Evolutionary conservation across 2,888 invertebrate species (phyloP), one percentile per base, ranked within the genome.

Genomic region (Tenthredo livida): DNA sequence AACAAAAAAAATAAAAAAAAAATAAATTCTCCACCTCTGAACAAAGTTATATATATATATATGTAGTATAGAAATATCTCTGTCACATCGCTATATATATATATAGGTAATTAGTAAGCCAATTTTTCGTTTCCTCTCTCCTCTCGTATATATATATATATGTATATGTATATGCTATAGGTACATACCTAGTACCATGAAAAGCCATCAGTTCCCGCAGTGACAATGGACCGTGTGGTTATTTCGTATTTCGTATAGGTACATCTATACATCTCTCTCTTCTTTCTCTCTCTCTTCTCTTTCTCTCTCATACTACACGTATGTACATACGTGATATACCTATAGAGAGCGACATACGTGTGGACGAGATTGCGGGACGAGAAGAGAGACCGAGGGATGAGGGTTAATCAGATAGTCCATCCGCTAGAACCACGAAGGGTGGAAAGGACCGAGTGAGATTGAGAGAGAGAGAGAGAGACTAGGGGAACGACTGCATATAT

Each of bases 381-480:
- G 77, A 47, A 47, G 47, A 47, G 47, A 43, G 50, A 29, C 7
- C 29, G 50, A 54, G 50, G 72, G 43, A 72, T 73, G 72, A 73
- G 72, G 72, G 40, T 73, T 73, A 73, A 73, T 73, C 72, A 73
- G 72, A 73, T 73, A 73, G 72, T 73, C 72, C 77, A 77, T 77
- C 50, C 77, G 77, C 50, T 50, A 37, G 77, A 54, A 77, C 77
- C 50, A 15, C 73, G 73, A 17, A 37, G 6, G 29, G 77, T 25
- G 50, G 33, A 50, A 33, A 12, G 5, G 75, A 65, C 10, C 25
- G 47, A 47, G n/a, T n/a, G n/a, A n/a, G n/a, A n/a, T n/a, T n/a
- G n/a, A n/a, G 40, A 17, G 40, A 73, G 50, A 33, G 50, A 58
- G 67, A 70, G 80, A 58, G 67, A 70, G 21, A 72, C 21, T 25